Conservation (phyloP, 2,113 vertebrate species). For the Isurus oxyrinchus region DNA sequence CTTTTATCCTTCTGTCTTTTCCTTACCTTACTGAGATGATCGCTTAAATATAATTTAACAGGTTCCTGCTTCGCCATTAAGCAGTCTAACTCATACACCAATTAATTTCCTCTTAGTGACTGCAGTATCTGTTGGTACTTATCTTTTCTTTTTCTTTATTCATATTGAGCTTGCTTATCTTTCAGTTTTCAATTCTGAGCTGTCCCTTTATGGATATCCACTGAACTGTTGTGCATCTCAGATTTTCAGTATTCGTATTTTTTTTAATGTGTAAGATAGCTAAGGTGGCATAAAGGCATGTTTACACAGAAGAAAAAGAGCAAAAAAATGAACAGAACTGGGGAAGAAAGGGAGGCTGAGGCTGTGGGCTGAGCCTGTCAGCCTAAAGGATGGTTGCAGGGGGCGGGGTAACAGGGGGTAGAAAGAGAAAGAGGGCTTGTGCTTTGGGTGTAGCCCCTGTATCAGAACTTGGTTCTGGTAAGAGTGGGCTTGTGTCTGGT, state of each 20-base stretch:
- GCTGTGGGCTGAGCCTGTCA: not conserved
- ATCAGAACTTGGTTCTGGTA: too few species aligned
- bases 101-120: too few species aligned
- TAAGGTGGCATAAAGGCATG: not conserved
- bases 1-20: too few species aligned
- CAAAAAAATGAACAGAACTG: not conserved
- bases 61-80: too few species aligned
- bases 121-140: not conserved
- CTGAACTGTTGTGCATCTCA: not conserved
- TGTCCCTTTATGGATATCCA: not conserved
- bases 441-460: not conserved
- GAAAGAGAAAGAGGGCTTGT: not conserved
- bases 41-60: too few species aligned
- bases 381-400: too few species aligned
- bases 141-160: not conserved
- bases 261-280: not conserved
- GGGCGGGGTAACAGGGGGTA: too few species aligned
- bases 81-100: too few species aligned
- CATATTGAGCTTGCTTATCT: too few species aligned
- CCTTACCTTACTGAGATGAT: too few species aligned
- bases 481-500: too few species aligned
- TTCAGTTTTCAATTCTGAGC: not conserved
- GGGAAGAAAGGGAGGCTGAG: not conserved
- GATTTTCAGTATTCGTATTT: not conserved
- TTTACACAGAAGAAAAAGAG: not conserved